phyloP scores from a whole-genome alignment of 1,140 invertebrate species.

The Drosophila quadrilineata region DNA sequence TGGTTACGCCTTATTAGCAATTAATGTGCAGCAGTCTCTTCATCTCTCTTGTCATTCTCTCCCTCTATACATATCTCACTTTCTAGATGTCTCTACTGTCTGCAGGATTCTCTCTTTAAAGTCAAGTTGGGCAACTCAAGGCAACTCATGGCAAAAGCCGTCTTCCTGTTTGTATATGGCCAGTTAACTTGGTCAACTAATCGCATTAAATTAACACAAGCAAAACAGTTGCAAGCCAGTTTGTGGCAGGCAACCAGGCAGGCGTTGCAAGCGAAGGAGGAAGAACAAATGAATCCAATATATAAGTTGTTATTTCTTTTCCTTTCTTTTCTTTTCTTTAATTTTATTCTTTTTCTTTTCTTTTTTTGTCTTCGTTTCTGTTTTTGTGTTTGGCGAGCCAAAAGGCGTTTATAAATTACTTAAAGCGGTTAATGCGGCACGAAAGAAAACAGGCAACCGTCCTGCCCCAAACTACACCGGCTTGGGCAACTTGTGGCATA shows the following conservation, averaged over 20 bases:
- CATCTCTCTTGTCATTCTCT: no score
- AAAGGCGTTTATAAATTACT: conserved; percentile 79
- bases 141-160: no score
- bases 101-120: not conserved
- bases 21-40: conserved; percentile 11
- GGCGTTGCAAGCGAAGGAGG: conserved; percentile 19
- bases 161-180: no score
- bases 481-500: conserved; percentile 68
- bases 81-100: no score
- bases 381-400: conserved; percentile 35
- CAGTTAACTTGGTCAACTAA: conserved; percentile 44
- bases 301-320: conserved; percentile 69
- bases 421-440: conserved; percentile 67
- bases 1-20: conserved; percentile 11
- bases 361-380: no score
- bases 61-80: no score
- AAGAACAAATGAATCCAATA: conserved; percentile 53
- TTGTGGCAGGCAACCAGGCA: conserved; percentile 2
- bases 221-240: conserved; percentile 28
- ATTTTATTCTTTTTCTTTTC: no score
- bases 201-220: conserved; percentile 72
- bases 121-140: no score
- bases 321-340: no score
- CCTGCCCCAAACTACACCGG: conserved; percentile 14
- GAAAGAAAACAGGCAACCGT: conserved; percentile 31